A percentile compares a stretch with the other conserved stretches of the same genome.
phyloP scores from a whole-genome alignment of 2,888 invertebrate species.

The Microchrysa polita region DNA sequence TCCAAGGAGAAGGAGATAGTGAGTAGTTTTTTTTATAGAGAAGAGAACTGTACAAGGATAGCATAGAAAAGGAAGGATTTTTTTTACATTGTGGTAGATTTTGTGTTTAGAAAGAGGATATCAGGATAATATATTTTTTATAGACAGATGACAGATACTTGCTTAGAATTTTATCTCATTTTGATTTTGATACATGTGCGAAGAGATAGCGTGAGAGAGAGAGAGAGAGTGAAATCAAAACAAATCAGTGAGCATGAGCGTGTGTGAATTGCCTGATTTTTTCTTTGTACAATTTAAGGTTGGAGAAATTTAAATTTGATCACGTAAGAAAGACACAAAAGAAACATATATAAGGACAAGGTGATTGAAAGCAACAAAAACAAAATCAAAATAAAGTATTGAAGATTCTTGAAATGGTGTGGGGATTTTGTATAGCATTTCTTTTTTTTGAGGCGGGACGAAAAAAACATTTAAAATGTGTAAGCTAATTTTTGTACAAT shows the following conservation, averaged over 20 bases:
- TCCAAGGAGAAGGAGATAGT: slow-evolving; percentile 53
- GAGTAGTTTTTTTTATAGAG: slow-evolving; percentile 54
- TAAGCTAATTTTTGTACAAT: too few species aligned
- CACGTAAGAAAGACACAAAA: not conserved
- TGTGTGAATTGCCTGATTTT: slow-evolving; percentile 64
- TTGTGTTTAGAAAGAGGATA: slow-evolving; percentile 11
- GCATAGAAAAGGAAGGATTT: slow-evolving; percentile 52
- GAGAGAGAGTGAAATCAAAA: not conserved
- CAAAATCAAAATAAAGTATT: too few species aligned
- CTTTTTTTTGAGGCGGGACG: too few species aligned
- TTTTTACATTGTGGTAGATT: not conserved
- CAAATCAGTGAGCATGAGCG: slow-evolving; percentile 66
- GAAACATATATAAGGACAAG: not conserved
- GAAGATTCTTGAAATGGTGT: too few species aligned
- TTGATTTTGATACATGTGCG: too few species aligned
- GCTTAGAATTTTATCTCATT: slow-evolving; percentile 23
- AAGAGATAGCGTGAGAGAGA: too few species aligned
- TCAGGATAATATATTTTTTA: slow-evolving; percentile 29
- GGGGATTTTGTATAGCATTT: too few species aligned
- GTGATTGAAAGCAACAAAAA: not conserved
- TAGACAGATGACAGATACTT: slow-evolving; percentile 49
- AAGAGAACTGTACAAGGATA: slow-evolving; percentile 53
- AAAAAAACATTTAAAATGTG: too few species aligned
- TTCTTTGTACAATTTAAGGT: not conserved
- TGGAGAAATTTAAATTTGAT: not conserved